These are phyloP conservation scores for rabbit (Oryctolagus cuniculus) DNA, from an alignment of 2,113 vertebrate genomes.

Conservation along the genomic window DNA sequence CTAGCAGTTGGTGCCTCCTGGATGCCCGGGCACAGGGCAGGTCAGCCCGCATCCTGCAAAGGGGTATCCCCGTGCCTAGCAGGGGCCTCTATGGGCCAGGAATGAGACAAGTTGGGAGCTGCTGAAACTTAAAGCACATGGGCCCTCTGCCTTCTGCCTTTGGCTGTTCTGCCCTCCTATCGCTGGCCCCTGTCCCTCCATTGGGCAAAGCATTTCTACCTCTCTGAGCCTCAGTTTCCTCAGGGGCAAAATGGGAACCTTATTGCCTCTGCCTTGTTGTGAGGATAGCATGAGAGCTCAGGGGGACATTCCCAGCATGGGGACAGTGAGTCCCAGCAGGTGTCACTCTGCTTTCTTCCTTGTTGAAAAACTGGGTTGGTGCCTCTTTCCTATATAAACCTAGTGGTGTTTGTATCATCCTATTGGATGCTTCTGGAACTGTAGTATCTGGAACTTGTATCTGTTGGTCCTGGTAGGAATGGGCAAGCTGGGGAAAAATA, in stretches of 20 bases:
- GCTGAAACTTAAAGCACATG: neutral
- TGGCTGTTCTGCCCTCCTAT: neutral
- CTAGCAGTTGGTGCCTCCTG: neutral
- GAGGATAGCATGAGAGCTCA: neutral
- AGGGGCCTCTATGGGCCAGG: neutral
- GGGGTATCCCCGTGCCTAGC: neutral
- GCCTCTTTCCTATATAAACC: neutral
- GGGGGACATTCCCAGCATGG: neutral
- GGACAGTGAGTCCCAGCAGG: neutral
- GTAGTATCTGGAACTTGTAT: neutral
- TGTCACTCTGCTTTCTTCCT: neutral
- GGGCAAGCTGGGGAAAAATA: neutral
- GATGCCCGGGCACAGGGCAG: neutral
- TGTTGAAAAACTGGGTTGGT: accelerated
- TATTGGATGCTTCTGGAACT: neutral
- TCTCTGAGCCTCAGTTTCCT: neutral
- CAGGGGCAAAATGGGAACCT: neutral
- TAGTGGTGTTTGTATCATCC: neutral
- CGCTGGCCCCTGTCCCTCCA: neutral
- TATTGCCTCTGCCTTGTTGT: neutral
- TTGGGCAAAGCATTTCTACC: neutral
- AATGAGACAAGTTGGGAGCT: neutral
- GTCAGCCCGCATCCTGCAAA: too few relatives aligned
- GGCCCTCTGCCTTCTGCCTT: neutral
- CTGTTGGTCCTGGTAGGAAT: neutral